Conservation (phyloP, 1,140 invertebrate species). For the Lasioglossum albipes region DNA sequence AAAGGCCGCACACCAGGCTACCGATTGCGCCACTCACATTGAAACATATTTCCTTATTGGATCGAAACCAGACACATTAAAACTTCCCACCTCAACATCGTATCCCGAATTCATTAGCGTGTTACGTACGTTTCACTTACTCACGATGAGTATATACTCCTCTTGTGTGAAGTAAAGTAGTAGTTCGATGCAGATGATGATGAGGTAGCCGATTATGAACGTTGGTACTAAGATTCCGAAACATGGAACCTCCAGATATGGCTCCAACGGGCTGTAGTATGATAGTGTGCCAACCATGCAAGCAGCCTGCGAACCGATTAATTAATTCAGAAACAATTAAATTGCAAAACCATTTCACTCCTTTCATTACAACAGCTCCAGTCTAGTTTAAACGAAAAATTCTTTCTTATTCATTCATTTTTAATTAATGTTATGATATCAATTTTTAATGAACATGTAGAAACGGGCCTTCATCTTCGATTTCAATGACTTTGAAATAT, state of each 20-base stretch:
- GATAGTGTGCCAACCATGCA: conserved; percentile 61
- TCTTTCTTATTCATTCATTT: neutral
- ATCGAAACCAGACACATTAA: neutral
- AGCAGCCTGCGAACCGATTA: conserved; percentile 49
- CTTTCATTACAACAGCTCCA: no score
- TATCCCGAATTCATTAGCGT: neutral
- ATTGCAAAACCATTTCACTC: no score
- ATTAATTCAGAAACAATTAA: neutral
- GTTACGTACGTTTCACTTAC: conserved; percentile 22
- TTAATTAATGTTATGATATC: no score
- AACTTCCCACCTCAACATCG: neutral
- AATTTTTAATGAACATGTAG: no score
- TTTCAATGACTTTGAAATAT: no score
- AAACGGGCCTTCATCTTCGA: no score
- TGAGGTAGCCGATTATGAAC: conserved; percentile 63
- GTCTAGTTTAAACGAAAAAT: neutral
- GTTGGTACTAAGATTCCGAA: conserved; percentile 61
- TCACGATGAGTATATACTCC: conserved; percentile 54
- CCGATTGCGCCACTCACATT: conserved; percentile 29
- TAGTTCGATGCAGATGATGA: conserved; percentile 58
- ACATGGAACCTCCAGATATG: conserved; percentile 37
- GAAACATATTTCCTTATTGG: conserved; percentile 51
- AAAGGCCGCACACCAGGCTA: conserved; percentile 38
- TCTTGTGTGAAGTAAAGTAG: conserved; percentile 3
- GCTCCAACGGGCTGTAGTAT: conserved; percentile 27